Evolutionary conservation across 2,888 invertebrate genomes (phyloP), one percentile per base, ranked within the genome.

Genomic region (Idaea aversata): DNA sequence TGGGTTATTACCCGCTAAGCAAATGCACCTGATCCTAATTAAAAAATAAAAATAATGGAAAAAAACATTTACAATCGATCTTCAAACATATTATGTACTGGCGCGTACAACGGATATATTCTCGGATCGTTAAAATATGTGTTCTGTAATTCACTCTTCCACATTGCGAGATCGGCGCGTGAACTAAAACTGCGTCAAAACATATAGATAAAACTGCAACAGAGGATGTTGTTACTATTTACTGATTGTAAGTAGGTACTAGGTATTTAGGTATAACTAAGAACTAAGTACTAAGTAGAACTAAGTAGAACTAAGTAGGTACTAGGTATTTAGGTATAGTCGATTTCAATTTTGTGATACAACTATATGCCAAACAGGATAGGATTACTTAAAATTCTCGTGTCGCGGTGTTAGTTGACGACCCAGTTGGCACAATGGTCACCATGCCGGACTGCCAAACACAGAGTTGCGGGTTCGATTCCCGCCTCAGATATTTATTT

Each of bases 31-130:
- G 65, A 65, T 25, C 1, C 13, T 47, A 13, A 47, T 7, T 47
- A 47, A 47, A 7, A 47, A 47, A 47, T 13, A 59, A n/a, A 61
- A 66, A 65, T 65, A 35, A 65, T 63, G 68, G 65, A 59, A 65
- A 74, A 71, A 64, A 67, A 38, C 64, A 85, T 84, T 94, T 90
- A 94, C 94, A 94, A 94, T 91, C 94, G 94, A 78, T 94, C 94
- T 81, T 94, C 94, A 71, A 82, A 91, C 81, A 84, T 79, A 67
- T 71, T 80, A 63, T 75, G 75, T 5, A 78, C 69, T n/a, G 81
- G 70, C 16, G 73, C 72, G 65, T 80, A 77, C 61, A 75, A 78
- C 2, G 83, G 82, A 70, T 74, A 83, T 5, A 85, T 76, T 68
- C 83, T 84, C 2, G 88, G 82, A 64, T 90, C 88, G 68, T 81